These are phyloP conservation scores for Tholera decimalis DNA, from an alignment of 2,888 invertebrate genomes.

Conservation along the genomic window DNA sequence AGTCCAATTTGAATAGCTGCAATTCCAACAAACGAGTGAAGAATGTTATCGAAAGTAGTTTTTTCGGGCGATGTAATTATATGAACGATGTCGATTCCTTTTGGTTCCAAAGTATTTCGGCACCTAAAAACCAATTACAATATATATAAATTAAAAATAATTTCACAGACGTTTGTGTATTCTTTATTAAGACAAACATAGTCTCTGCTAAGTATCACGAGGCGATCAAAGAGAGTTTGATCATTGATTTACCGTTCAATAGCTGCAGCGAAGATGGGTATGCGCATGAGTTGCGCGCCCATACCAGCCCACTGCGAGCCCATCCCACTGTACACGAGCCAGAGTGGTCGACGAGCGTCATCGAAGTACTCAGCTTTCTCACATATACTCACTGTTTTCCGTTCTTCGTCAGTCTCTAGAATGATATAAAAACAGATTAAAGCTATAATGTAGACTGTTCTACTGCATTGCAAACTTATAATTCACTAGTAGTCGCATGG, in stretches of 20 bases:
- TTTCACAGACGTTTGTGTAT: too few species aligned
- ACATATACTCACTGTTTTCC: slow-evolving; percentile 67
- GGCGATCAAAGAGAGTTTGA: not conserved
- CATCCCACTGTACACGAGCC: slow-evolving; percentile 95
- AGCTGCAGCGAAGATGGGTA: slow-evolving; percentile 91
- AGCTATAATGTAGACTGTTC: too few species aligned
- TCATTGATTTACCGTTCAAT: slow-evolving; percentile 83
- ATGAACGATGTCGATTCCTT: not conserved
- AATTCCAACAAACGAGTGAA: slow-evolving; percentile 74
- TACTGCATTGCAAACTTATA: too few species aligned
- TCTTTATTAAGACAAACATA: not conserved
- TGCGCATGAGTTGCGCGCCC: slow-evolving; percentile 92
- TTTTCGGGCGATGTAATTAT: not conserved
- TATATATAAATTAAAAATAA: too few species aligned
- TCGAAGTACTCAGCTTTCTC: slow-evolving; percentile 76
- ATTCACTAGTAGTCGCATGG: too few species aligned
- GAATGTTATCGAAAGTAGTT: slow-evolving; percentile 86
- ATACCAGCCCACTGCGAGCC: slow-evolving; percentile 94
- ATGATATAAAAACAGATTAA: too few species aligned
- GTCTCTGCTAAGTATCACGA: not conserved
- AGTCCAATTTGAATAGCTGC: slow-evolving; percentile 93
- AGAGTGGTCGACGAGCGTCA: slow-evolving; percentile 88
- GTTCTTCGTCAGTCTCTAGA: slow-evolving; percentile 75
- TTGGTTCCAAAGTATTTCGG: not conserved
- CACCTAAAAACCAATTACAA: not conserved